phyloP scores from a whole-genome alignment of 2,888 invertebrate species.

The Azorinus chamasolen region DNA sequence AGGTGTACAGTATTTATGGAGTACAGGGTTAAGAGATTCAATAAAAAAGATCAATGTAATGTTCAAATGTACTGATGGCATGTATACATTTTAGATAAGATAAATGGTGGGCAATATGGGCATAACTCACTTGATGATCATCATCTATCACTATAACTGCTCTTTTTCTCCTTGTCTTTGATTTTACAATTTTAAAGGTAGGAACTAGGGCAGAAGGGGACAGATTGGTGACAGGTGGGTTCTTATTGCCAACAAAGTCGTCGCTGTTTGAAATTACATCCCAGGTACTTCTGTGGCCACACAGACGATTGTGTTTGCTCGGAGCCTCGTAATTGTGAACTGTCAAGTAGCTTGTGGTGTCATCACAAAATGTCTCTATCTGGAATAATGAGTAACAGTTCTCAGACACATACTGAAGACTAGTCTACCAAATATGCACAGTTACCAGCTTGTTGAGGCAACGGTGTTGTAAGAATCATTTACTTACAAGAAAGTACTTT shows the following conservation, averaged over 20 bases:
- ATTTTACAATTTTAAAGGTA: slow-evolving; percentile 67
- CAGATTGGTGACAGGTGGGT: slow-evolving; percentile 34
- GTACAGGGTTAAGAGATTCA: too few species aligned
- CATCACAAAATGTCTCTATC: slow-evolving; percentile 89
- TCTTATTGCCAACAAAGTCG: slow-evolving; percentile 75
- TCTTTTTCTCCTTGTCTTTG: slow-evolving; percentile 52
- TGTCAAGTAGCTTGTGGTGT: slow-evolving; percentile 70
- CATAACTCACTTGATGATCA: too few species aligned
- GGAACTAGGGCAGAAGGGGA: slow-evolving; percentile 62
- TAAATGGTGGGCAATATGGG: too few species aligned
- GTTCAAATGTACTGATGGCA: too few species aligned
- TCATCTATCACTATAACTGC: slow-evolving; percentile 69
- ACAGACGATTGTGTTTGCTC: slow-evolving; percentile 90
- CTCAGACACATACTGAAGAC: too few species aligned
- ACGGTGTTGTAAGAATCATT: too few species aligned
- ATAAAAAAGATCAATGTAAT: too few species aligned
- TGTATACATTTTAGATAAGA: too few species aligned
- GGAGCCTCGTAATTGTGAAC: slow-evolving; percentile 89
- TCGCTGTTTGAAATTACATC: slow-evolving; percentile 87
- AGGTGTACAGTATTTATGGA: too few species aligned
- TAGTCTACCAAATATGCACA: too few species aligned
- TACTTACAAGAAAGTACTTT: too few species aligned
- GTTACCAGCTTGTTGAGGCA: too few species aligned
- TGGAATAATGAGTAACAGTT: slow-evolving; percentile 63
- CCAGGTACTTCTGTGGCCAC: slow-evolving; percentile 89